phyloP scores from a whole-genome alignment of 1,140 invertebrate species.

The Rhyzopertha dominica region DNA sequence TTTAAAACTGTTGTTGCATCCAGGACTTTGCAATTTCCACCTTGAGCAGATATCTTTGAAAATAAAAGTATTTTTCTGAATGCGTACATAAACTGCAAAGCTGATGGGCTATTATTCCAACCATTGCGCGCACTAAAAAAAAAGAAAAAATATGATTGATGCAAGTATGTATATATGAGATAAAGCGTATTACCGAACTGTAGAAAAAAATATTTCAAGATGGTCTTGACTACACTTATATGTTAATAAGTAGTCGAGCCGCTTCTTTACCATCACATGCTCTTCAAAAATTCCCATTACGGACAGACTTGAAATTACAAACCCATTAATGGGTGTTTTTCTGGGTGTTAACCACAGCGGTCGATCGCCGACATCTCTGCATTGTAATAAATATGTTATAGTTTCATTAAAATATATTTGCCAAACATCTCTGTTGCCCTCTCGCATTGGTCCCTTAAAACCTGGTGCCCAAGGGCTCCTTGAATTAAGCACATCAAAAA shows the following conservation, averaged over 20 bases:
- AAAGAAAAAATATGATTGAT: too few species aligned
- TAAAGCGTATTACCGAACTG: constrained; percentile 5
- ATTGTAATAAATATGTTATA: constrained; percentile 5
- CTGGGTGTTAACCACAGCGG: background rate
- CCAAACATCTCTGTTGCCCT: constrained; percentile 14
- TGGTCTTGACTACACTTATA: constrained; percentile 22
- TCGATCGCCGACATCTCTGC: constrained; percentile 1
- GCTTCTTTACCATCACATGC: constrained; percentile 12
- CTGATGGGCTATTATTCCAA: constrained; percentile 12
- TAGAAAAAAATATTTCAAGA: constrained; percentile 21
- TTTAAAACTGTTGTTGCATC: constrained; percentile 1
- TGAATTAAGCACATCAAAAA: constrained; percentile 17
- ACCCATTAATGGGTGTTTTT: constrained; percentile 12
- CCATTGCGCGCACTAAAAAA: too few species aligned
- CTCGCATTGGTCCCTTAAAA: constrained; percentile 28
- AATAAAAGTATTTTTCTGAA: constrained; percentile 1
- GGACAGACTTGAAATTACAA: constrained; percentile 8
- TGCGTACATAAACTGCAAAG: constrained; percentile 5
- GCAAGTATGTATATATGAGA: too few species aligned
- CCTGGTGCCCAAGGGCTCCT: constrained; percentile 18
- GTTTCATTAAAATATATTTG: constrained; percentile 11
- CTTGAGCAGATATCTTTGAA: background rate
- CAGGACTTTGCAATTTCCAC: background rate
- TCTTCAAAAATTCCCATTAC: constrained; percentile 12
- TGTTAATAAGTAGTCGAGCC: constrained; percentile 17